Evolutionary conservation across 2,113 vertebrate genomes (phyloP).

Genomic region (Cyprinus carpio): DNA sequence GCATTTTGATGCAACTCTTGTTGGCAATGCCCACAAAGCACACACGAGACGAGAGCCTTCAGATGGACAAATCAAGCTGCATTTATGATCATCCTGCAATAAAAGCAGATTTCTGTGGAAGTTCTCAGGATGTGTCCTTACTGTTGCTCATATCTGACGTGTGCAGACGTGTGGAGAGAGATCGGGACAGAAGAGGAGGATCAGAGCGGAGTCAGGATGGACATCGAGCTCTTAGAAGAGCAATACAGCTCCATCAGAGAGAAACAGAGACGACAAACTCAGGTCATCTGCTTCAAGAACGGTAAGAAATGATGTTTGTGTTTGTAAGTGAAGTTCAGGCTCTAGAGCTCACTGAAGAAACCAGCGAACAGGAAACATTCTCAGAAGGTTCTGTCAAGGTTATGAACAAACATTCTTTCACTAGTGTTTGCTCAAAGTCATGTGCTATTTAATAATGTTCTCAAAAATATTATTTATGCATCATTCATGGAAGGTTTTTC

Average conservation of each 20-base stretch:
- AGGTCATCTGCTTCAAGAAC: conserved; percentile 76
- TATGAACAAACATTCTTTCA: neutral
- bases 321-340: neutral
- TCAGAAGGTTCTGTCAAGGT: neutral
- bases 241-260: conserved; percentile 78
- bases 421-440: too few species aligned
- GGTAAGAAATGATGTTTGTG: conserved; percentile 62
- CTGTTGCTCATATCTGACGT: conserved; percentile 62
- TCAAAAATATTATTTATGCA: neutral
- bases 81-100: neutral
- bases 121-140: conserved; percentile 65
- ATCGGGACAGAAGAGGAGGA: neutral
- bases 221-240: conserved; percentile 76
- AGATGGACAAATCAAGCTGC: conserved; percentile 5
- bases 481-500: too few species aligned
- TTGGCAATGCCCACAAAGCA: conserved; percentile 34
- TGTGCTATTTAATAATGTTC: neutral
- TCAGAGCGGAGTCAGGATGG: conserved; percentile 68
- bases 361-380: neutral
- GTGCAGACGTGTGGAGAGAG: neutral
- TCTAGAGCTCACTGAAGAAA: neutral
- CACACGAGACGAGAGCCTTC: neutral
- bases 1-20: conserved; percentile 41
- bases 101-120: conserved; percentile 17
- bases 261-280: conserved; percentile 72